phyloP scores from a whole-genome alignment of 2,888 invertebrate genomes.

The Cacoxenus indagator region DNA sequence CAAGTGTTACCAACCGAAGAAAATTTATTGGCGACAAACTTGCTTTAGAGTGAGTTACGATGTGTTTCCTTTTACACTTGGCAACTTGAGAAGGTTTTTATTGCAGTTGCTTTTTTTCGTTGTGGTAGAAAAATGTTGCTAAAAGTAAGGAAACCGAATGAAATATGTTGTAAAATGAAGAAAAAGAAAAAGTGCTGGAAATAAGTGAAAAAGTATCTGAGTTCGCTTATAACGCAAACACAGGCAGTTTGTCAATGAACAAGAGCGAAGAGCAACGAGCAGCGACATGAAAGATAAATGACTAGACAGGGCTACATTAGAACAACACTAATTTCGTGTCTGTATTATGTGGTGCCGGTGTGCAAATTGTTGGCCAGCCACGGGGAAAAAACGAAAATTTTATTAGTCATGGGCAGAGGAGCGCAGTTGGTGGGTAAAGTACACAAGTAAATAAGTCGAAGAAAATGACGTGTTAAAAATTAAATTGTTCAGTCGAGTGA shows the following conservation, averaged over 20 bases:
- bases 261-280: too few species aligned
- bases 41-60: slow-evolving; percentile 57
- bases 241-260: too few species aligned
- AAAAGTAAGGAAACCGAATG: neutral
- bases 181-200: neutral
- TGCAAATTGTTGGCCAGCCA: too few species aligned
- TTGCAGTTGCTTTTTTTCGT: neutral
- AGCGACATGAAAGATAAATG: too few species aligned
- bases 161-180: too few species aligned
- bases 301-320: too few species aligned
- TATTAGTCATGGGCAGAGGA: too few species aligned
- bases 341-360: too few species aligned
- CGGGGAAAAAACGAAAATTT: too few species aligned
- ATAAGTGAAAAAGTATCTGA: neutral
- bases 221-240: too few species aligned
- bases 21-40: slow-evolving; percentile 57
- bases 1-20: slow-evolving; percentile 49
- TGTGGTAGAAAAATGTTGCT: neutral
- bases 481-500: slow-evolving; percentile 58
- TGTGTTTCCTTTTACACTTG: slow-evolving; percentile 18
- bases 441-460: slow-evolving; percentile 1
- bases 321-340: too few species aligned
- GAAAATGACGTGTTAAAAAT: slow-evolving; percentile 32
- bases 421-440: neutral
- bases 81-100: neutral